Percentiles rank a stretch among this genome's conserved stretches.
Evolutionary conservation across 2,113 vertebrate species (phyloP).

Genomic region (Zapus hudsonius): DNA sequence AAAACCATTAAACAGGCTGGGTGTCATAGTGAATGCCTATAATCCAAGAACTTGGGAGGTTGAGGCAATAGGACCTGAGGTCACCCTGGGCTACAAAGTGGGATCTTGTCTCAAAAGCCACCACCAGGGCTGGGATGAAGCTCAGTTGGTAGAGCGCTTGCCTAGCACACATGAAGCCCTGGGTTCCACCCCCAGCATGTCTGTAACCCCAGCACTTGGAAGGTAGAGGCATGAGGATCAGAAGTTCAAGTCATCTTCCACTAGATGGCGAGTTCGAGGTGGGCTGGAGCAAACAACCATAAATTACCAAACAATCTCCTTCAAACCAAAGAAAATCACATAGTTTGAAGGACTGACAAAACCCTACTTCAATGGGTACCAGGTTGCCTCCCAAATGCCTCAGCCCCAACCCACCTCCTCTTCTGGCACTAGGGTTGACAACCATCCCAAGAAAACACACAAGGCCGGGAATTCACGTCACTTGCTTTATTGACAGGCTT

Average conservation of each 20-base stretch:
- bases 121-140: background rate
- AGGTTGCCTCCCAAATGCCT: background rate
- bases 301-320: background rate
- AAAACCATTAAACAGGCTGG: too few relatives aligned
- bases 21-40: too few relatives aligned
- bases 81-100: background rate
- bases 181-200: too few relatives aligned
- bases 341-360: background rate
- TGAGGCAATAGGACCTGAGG: too few relatives aligned
- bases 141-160: background rate
- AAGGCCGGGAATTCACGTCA: background rate
- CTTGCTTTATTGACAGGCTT: slow-evolving; percentile 63
- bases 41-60: background rate
- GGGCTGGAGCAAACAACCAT: too few relatives aligned
- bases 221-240: too few relatives aligned
- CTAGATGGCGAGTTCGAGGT: background rate
- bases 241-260: too few relatives aligned
- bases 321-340: background rate
- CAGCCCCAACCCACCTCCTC: background rate
- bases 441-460: background rate
- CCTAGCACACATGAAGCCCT: background rate
- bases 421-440: background rate
- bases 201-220: too few relatives aligned
- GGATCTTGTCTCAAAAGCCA: background rate
- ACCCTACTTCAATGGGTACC: accelerated